Percentiles rank a stretch among this genome's conserved stretches.
These are phyloP conservation scores for Phyllotreta striolata DNA, from an alignment of 2,888 invertebrate genomes.

Conservation along the genomic window DNA sequence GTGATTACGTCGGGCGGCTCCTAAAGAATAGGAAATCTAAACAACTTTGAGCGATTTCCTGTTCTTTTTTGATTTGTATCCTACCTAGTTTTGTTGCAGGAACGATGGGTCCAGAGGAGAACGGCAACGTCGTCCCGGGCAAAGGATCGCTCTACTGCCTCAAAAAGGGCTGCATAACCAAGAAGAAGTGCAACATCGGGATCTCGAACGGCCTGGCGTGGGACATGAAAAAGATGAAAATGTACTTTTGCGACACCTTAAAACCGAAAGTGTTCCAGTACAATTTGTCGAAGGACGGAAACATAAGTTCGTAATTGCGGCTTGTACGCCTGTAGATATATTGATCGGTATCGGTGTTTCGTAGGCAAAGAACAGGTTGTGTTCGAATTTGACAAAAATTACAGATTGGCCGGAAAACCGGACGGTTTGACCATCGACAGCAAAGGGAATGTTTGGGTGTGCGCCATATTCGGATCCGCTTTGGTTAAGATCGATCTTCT, in stretches of 20 bases:
- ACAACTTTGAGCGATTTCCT: no score
- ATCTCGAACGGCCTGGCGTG: slow-evolving; percentile 76
- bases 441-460: slow-evolving; percentile 80
- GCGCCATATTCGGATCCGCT: slow-evolving; percentile 71
- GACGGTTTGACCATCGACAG: slow-evolving; percentile 83
- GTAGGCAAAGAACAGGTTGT: slow-evolving; percentile 12
- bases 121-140: slow-evolving; percentile 41
- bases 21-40: no score
- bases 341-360: not conserved
- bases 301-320: slow-evolving; percentile 60
- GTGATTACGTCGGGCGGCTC: not conserved
- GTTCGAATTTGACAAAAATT: slow-evolving; percentile 40
- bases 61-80: no score
- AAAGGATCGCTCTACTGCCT: slow-evolving; percentile 48
- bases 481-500: slow-evolving; percentile 60
- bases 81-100: no score
- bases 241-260: slow-evolving; percentile 80
- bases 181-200: slow-evolving; percentile 46
- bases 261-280: slow-evolving; percentile 68
- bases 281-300: slow-evolving; percentile 68
- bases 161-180: slow-evolving; percentile 40
- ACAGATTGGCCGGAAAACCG: slow-evolving; percentile 59
- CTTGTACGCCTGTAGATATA: not conserved
- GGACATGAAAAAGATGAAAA: slow-evolving; percentile 70
- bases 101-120: slow-evolving; percentile 48